Conservation (phyloP, 2,888 invertebrate genomes). For the Prostheceraeus crozeri region DNA sequence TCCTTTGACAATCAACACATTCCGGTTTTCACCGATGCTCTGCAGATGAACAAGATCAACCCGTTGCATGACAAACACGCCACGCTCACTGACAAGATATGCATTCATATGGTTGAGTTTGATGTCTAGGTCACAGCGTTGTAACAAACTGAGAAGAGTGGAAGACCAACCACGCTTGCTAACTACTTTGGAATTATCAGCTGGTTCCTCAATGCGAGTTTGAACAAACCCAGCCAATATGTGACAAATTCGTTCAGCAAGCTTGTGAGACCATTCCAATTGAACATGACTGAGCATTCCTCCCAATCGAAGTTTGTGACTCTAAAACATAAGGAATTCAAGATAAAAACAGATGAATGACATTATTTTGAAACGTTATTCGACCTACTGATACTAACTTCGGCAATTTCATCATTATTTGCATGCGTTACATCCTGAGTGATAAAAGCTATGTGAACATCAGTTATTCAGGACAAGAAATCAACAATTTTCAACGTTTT, state of each 20-base stretch:
- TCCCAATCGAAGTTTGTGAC: conserved; percentile 28
- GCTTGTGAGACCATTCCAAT: conserved; percentile 26
- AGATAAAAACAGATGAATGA: not conserved
- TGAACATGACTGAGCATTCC: conserved; percentile 28
- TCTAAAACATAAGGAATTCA: not conserved
- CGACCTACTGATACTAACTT: not conserved
- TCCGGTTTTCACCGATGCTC: not conserved
- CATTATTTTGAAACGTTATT: not conserved
- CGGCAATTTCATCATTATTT: not conserved
- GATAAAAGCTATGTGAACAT: too few relatives aligned
- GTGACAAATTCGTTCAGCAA: not conserved
- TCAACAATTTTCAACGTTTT: too few relatives aligned
- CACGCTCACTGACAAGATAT: conserved; percentile 19
- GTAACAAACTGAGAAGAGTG: not conserved
- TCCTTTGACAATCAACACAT: too few relatives aligned
- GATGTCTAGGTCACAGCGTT: conserved; percentile 25
- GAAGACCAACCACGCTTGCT: not conserved
- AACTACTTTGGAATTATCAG: not conserved
- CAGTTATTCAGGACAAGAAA: too few relatives aligned
- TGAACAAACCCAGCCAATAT: not conserved
- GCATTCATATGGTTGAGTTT: conserved; percentile 29
- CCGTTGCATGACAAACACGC: not conserved
- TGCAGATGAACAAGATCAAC: too few relatives aligned
- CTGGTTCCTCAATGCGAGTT: not conserved
- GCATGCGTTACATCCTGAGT: too few relatives aligned